Conservation (phyloP, 2,797 vertebrate genomes). For the Hafferia zeledoni region DNA sequence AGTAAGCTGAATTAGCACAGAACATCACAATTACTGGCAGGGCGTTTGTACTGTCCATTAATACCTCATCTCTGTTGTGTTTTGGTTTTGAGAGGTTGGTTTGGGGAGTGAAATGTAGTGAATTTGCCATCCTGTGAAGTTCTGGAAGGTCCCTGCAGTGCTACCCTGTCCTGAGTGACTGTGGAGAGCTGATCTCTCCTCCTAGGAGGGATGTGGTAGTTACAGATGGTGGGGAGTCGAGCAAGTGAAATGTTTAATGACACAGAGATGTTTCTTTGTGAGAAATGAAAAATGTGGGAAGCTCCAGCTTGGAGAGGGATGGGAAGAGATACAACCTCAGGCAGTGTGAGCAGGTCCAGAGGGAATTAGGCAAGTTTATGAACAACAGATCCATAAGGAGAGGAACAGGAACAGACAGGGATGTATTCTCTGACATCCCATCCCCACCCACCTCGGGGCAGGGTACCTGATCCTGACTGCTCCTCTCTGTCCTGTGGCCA, state of each 20-base stretch:
- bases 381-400: neutral
- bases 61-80: neutral
- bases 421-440: neutral
- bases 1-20: neutral
- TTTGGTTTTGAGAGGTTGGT: neutral
- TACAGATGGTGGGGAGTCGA: neutral
- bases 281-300: neutral
- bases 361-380: neutral
- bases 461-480: neutral
- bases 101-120: neutral
- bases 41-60: neutral
- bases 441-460: neutral
- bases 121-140: neutral
- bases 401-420: neutral
- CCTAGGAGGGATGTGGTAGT: neutral
- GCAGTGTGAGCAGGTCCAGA: neutral
- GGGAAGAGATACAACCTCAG: neutral
- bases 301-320: neutral
- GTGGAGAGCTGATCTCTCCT: neutral
- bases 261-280: neutral
- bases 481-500: neutral
- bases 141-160: neutral
- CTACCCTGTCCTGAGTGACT: neutral
- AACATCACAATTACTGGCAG: neutral
- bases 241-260: neutral